Evolutionary conservation across 2,113 vertebrate species (phyloP), one percentile per base, ranked within the genome.

Genomic region (Tragelaphus scriptus): DNA sequence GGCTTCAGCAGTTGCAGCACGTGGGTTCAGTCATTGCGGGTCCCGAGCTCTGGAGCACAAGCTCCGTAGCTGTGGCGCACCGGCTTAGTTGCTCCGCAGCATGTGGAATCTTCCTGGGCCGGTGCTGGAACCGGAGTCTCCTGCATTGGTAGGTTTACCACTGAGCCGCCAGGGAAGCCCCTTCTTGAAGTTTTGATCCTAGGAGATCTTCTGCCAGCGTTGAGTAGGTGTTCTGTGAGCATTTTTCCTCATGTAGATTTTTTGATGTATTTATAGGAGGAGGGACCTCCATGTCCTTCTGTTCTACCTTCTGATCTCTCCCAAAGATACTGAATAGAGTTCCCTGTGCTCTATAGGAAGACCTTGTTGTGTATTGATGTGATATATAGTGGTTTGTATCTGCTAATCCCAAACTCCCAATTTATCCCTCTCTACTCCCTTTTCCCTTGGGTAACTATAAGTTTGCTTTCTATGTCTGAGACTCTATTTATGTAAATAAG

Each of bases 11-110:
- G 11, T 13, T 25, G 36, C 2, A 1, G 36, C 36, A 1, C 1
- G n/a, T 21, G 65, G n/a, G 65, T 3, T 44, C 21, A 2, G 71
- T 44, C 2, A 0, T 44, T 2, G 71, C 3, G 4, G 36, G 21
- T 14, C 21, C 36, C 1, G 11, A 7, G 71, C 71, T 12, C 36
- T 25, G 1, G 71, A 21, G 65, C 19, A 44, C 36, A 7, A 21
- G 21, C 36, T 25, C 36, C 25, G 11, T 7, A 25, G 36, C 40
- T 26, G 71, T 7, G 36, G 21, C 0, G 0, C 3, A 6, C 11
- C 0, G 2, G 36, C 71, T 25, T 25, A 7, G 11, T 44, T 25
- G 71, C 36, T 44, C 71, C 1, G 1, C 1, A 1, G 6, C 3
- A 13, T 3, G 21, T 44, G 71, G 36, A 1, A 44, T 14, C 21